These are phyloP conservation scores for Drosophila neocordata DNA, from an alignment of 1,140 invertebrate genomes.

Conservation along the genomic window DNA sequence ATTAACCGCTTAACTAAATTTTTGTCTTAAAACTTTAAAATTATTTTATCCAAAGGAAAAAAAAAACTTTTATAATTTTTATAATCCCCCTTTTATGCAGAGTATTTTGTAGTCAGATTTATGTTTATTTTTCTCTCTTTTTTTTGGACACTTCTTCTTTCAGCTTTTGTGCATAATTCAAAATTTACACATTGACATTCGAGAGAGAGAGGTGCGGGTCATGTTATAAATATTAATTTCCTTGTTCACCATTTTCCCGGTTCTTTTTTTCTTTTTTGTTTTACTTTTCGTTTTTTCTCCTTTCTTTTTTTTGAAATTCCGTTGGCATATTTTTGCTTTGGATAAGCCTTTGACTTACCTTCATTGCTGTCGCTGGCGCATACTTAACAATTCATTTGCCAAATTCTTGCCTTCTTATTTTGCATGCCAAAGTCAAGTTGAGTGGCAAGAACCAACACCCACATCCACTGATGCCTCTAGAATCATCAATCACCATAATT, in stretches of 20 bases:
- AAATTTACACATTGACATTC: slow-evolving; percentile 78
- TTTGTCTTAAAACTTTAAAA: too few species aligned
- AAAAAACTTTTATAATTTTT: too few species aligned
- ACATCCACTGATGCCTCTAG: slow-evolving; percentile 10
- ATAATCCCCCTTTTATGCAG: background rate
- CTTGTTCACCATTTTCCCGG: slow-evolving; percentile 2
- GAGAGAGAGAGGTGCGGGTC: slow-evolving; percentile 52
- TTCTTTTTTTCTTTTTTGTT: slow-evolving; percentile 14
- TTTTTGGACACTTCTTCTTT: slow-evolving; percentile 33
- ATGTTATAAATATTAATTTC: slow-evolving; percentile 76
- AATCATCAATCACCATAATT: slow-evolving; percentile 81
- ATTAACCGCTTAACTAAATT: too few species aligned
- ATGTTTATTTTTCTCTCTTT: background rate
- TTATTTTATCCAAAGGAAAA: too few species aligned
- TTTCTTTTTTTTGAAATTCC: slow-evolving; percentile 59
- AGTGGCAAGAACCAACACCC: background rate
- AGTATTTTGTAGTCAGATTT: background rate
- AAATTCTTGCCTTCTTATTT: slow-evolving; percentile 64
- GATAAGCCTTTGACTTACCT: slow-evolving; percentile 69
- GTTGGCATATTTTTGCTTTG: slow-evolving; percentile 51
- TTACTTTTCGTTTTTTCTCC: slow-evolving; percentile 37
- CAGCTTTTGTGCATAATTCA: slow-evolving; percentile 70
- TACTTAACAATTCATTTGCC: slow-evolving; percentile 64
- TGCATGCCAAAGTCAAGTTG: slow-evolving; percentile 50
- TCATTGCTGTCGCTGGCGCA: slow-evolving; percentile 21